These are phyloP conservation scores for Numenius arquata DNA, from an alignment of 2,113 vertebrate species.

Conservation along the genomic window DNA sequence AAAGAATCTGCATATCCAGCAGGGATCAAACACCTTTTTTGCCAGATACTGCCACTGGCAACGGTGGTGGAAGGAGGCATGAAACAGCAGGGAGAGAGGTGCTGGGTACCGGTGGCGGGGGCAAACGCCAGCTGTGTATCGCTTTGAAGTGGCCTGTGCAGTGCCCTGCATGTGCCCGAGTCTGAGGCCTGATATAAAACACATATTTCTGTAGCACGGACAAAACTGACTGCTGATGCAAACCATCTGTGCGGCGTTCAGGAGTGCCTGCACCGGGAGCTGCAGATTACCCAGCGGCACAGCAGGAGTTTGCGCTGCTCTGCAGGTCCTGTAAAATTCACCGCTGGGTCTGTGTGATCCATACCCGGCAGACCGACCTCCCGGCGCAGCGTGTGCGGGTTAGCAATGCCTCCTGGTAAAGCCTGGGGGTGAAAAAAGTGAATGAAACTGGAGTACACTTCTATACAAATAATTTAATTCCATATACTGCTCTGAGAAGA, in stretches of 20 bases:
- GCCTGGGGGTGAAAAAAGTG: background rate
- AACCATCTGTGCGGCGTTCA: background rate
- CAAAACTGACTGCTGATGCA: background rate
- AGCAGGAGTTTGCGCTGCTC: background rate
- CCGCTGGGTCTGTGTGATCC: background rate
- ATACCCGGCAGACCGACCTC: background rate
- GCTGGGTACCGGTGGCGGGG: background rate
- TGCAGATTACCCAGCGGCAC: background rate
- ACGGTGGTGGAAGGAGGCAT: background rate
- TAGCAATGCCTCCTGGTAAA: background rate
- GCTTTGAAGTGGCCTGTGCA: background rate
- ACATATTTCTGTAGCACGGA: background rate
- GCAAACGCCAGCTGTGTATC: background rate
- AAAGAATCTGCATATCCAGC: background rate
- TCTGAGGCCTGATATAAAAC: background rate
- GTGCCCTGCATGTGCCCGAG: background rate
- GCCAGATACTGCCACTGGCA: background rate
- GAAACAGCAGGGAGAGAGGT: background rate
- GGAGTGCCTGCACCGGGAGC: background rate
- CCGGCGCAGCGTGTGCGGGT: fast-evolving
- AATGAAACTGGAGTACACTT: background rate
- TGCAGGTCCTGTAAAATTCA: background rate
- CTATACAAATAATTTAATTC: background rate
- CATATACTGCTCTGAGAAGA: background rate
- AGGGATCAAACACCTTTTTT: background rate